Base-by-base conservation (phyloP, 2,888 invertebrate genomes). In the Stenodera caucasica region DNA sequence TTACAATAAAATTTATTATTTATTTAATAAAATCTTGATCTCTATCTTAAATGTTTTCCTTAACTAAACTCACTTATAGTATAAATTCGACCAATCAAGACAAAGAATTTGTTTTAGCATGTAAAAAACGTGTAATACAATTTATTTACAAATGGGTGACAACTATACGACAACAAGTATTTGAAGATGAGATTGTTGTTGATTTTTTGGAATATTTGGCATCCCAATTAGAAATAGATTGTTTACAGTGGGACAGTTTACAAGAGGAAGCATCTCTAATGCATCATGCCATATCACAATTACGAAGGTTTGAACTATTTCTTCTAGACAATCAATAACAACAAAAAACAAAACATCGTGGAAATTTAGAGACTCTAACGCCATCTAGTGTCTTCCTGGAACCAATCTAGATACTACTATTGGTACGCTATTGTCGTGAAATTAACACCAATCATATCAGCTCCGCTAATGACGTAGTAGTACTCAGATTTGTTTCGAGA, bases 131-230 rank as follows among this genome's bases (percentile, higher is more conserved):
- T 63, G 91, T 92, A 12, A 86, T 92, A 50, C 88, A 89, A 69
- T 93, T 93, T 80, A 86, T 91, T 55, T 87, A 89, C 71, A 85
- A 88, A 70, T 92, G 92, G 92, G 86, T 88, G 49, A 83, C 84
- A 67, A 86, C 90, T 3, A 86, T 90, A 53, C 83, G 89, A 5
- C 86, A 89, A 72, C 88, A 89, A 2, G 90, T 92, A 65, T 89
- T 90, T 73, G 89, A 90, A 71, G 91, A 92, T 77, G 84, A 86
- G 15, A 84, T 84, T 32, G 86, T 90, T 21, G 85, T 86, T 71
- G 86, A 87, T 70, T 92, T 92, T 77, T 82, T 92, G 45, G 89
- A 91, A 85, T 91, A 91, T 72, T 78, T 92, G 60, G 87, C 87
- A 23, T 84, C 85, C 33, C 87, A 88, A 73, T 84, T 91, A 52